Base-by-base conservation (phyloP, 2,888 invertebrate species). In the Steromphala cineraria region DNA sequence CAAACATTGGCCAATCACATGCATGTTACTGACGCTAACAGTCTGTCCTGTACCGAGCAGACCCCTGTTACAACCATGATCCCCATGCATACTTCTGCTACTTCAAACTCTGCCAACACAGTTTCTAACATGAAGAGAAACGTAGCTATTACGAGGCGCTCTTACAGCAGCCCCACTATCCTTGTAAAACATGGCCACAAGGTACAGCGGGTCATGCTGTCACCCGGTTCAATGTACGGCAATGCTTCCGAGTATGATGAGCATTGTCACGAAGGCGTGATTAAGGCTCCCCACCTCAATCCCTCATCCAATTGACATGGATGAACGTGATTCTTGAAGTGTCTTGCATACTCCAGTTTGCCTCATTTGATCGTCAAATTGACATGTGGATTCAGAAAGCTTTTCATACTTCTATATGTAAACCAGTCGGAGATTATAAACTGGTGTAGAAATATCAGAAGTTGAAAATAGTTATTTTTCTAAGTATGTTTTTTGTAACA, bases 141-240 rank as follows among this genome's bases (percentile, higher is more conserved):
- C 77, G 82, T 88, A 56, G 81, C 89, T 78, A 84, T 90, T 67
- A 87, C 89, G 71, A 84, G 90, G 75, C 85, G 90, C 67, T 85
- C 90, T n/a, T 89, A 88, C 83, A 87, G 84, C 75, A 89, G 86
- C 83, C 89, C 90, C 55, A 90, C 90, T 46, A 87, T 90, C 79
- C 87, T 91, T 75, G 89, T 91, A 53, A 90, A 90, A 81, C 90
- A 91, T 86, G 90, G 91, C 75, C 87, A 90, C 82, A 91, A 91
- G 87, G 89, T 91, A 67, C 91, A 91, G 82, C 85, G 90, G 82
- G 85, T 91, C 2, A 90, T 91, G 90, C 86, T 91, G 67, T 84
- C 86, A 53, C 84, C 86, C 74, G 76, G 84, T 15, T 81, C 81
- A 10, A 80, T 84, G 81, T 86, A 85, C 76, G 76, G 76, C 24